Base-by-base conservation (phyloP, 2,797 vertebrate species). In the Scolopax bukidnonensis region DNA sequence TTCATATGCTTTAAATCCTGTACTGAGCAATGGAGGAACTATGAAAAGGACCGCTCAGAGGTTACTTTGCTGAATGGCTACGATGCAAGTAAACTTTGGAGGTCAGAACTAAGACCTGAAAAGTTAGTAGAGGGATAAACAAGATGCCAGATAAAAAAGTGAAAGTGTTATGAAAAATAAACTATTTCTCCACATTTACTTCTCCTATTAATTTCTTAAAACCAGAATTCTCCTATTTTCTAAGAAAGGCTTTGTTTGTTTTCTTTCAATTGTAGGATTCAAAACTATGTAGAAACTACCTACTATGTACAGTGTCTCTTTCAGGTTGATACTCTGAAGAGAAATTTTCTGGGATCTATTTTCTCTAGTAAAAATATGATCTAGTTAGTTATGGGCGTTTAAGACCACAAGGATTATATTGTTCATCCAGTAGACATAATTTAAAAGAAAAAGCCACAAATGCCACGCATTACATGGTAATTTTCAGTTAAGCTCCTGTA, bases 401-500 rank as follows among this genome's bases (percentile, higher is more conserved):
- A 64, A 61, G 30, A 41, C 32, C n/a, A 28, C 0, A 0, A 4
- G 11, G 63, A 65, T 38, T 71, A 64, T 3, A 12, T 27, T 47
- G 20, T 67, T 70, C 40, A 3, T 28, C 59, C 28, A 59, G 75
- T 3, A 87, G 8, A 36, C 3, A 16, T 9, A 56, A 84, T 70
- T 41, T 21, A 25, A 61, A 83, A 87, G 48, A 27, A 27, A 53
- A 81, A 82, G 43, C 50, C 73, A 48, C 20, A 68, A 82, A 50
- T 19, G 17, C 60, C 67, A 67, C 32, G 30, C 12, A 50, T 6
- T 65, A 61, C 75, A 67, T 6, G 23, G 75, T 40, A 69, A 81
- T 91, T 93, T 93, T 84, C 94, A 96, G 88, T 80, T 89, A 91
- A 74, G 84, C 7, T 18, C 71, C 59, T 82, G 69, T 11, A 89